Evolutionary conservation across 2,797 vertebrate genomes (phyloP).

Genomic region (Anisognathus igniventris): DNA sequence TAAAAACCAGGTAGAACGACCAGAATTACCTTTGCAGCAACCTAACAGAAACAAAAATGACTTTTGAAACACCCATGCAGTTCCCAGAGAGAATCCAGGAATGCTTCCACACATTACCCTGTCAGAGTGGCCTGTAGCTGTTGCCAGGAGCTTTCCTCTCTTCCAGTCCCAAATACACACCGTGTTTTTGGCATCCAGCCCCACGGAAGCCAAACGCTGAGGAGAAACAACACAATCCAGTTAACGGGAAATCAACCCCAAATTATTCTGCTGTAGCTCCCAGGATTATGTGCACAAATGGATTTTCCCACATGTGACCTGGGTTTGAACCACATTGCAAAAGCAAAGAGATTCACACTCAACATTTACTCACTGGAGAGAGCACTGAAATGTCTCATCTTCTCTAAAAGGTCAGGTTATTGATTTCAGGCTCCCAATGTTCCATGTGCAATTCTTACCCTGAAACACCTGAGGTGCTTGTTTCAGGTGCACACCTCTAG

Average conservation of each 20-base stretch:
- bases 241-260: slow-evolving; percentile 14
- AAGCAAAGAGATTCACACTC: not conserved
- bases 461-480: not conserved
- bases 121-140: slow-evolving; percentile 92
- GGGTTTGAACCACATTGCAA: not conserved
- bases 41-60: not conserved
- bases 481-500: not conserved
- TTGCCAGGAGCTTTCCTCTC: slow-evolving; percentile 88
- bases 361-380: not conserved
- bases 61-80: not conserved
- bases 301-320: not conserved
- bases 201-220: slow-evolving; percentile 89
- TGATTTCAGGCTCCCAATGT: not conserved
- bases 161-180: slow-evolving; percentile 97
- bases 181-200: slow-evolving; percentile 95
- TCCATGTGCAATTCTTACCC: not conserved
- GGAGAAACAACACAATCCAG: slow-evolving; percentile 20
- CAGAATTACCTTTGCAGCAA: not conserved
- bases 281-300: not conserved
- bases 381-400: not conserved
- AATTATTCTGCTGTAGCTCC: not conserved
- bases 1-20: not conserved
- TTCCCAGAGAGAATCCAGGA: not conserved
- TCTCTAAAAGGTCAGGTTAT: not conserved
- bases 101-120: slow-evolving; percentile 76